Conservation (phyloP, 2,888 invertebrate genomes). For the Teleiodes luculella region DNA sequence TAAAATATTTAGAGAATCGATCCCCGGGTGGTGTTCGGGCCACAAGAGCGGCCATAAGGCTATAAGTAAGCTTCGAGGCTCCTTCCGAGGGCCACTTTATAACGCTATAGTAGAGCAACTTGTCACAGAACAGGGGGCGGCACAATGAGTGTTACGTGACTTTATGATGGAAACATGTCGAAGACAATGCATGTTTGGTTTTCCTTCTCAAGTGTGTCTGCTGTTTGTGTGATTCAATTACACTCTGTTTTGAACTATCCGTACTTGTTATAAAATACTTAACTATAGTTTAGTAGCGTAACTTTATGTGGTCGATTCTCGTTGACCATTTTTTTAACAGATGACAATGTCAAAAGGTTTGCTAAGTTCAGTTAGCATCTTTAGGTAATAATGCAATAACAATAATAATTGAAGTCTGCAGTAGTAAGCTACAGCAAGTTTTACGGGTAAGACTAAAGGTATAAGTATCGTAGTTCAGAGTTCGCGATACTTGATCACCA, state of each 20-base stretch:
- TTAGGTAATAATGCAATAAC: too few relatives aligned
- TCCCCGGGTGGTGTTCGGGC: constrained; percentile 41
- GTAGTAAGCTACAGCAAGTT: too few relatives aligned
- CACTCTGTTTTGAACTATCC: background rate
- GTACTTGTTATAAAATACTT: background rate
- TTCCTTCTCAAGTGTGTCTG: constrained; percentile 5
- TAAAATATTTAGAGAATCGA: constrained; percentile 43
- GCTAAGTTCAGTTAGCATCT: too few relatives aligned
- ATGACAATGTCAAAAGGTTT: too few relatives aligned
- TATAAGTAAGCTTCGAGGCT: constrained; percentile 28
- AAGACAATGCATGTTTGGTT: constrained; percentile 8
- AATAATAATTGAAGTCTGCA: too few relatives aligned
- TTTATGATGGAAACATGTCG: constrained; percentile 7
- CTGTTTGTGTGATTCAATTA: background rate
- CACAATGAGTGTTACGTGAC: constrained; percentile 14
- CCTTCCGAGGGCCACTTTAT: constrained; percentile 35
- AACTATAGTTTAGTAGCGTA: too few relatives aligned
- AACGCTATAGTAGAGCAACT: constrained; percentile 24
- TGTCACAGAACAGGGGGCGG: constrained; percentile 14
- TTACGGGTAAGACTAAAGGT: too few relatives aligned
- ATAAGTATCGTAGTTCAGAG: background rate
- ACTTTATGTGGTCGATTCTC: too few relatives aligned
- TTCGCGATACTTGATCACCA: background rate
- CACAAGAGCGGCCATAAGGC: constrained; percentile 33
- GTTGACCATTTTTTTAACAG: too few relatives aligned